Conservation (phyloP, 2,797 vertebrate genomes). For the Ctenosaura bakeri region DNA sequence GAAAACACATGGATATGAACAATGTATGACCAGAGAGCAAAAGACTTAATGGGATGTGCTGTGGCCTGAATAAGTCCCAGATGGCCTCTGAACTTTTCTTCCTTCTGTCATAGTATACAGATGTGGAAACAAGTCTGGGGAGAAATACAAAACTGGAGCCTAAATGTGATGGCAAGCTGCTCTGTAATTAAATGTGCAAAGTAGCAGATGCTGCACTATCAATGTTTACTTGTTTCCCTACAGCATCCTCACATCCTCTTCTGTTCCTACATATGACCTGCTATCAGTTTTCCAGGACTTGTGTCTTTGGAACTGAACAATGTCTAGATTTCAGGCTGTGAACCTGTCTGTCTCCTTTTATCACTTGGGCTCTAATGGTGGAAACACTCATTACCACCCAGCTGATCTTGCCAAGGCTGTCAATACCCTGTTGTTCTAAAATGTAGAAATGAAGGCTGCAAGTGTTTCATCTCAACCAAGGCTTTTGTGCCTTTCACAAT, state of each 20-base stretch:
- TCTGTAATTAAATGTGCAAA: constrained; percentile 55
- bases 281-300: neutral
- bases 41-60: constrained; percentile 53
- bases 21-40: constrained; percentile 56
- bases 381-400: neutral
- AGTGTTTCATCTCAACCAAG: neutral
- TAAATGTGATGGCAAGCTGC: constrained; percentile 19
- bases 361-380: neutral
- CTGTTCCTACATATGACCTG: neutral
- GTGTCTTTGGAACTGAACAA: neutral
- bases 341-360: neutral
- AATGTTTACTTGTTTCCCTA: neutral
- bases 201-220: constrained; percentile 17
- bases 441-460: neutral
- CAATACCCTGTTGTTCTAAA: neutral
- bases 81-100: constrained; percentile 57
- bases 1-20: constrained; percentile 49
- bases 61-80: constrained; percentile 19
- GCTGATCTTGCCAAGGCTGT: neutral
- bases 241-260: neutral
- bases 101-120: constrained; percentile 54
- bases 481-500: neutral
- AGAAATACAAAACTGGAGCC: constrained; percentile 48
- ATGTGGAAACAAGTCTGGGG: constrained; percentile 62
- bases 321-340: neutral